Evolutionary conservation across 2,888 invertebrate species (phyloP).

Genomic region (Drosophila affinis): DNA sequence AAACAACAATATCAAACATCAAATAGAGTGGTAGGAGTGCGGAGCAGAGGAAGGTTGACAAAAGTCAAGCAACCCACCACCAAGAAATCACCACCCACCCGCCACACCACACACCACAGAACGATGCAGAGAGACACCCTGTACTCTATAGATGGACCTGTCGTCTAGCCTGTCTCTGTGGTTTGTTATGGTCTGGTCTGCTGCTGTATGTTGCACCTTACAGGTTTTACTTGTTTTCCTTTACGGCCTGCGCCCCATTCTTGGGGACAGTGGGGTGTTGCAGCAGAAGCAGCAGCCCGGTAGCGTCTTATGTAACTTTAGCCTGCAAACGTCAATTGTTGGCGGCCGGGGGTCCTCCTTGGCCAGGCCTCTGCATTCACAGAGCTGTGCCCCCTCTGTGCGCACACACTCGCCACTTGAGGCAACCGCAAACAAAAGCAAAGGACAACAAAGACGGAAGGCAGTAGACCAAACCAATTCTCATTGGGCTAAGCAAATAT

Average conservation of each 20-base stretch:
- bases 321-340: conserved; percentile 64
- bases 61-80: conserved; percentile 47
- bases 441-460: conserved; percentile 9
- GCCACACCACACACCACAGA: not conserved
- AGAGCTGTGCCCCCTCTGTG: conserved; percentile 20
- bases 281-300: conserved; percentile 33
- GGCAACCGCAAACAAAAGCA: conserved; percentile 59
- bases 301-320: conserved; percentile 73
- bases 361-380: conserved; percentile 20
- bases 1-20: conserved; percentile 27
- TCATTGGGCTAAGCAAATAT: not conserved
- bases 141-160: conserved; percentile 17
- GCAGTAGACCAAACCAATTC: conserved; percentile 4
- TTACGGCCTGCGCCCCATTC: conserved; percentile 13
- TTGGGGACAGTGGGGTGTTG: conserved; percentile 3
- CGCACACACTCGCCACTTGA: conserved; percentile 60
- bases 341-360: conserved; percentile 42
- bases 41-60: not conserved
- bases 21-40: conserved; percentile 12
- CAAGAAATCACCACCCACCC: conserved; percentile 30
- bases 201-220: conserved; percentile 67
- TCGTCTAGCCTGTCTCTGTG: conserved; percentile 45
- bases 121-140: conserved; percentile 26
- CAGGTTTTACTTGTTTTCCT: conserved; percentile 72
- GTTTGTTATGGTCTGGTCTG: conserved; percentile 27